A percentile compares a stretch with the other conserved stretches of the same genome.
phyloP scores from a whole-genome alignment of 2,888 invertebrate species.

The Aproaerema taeniolella region DNA sequence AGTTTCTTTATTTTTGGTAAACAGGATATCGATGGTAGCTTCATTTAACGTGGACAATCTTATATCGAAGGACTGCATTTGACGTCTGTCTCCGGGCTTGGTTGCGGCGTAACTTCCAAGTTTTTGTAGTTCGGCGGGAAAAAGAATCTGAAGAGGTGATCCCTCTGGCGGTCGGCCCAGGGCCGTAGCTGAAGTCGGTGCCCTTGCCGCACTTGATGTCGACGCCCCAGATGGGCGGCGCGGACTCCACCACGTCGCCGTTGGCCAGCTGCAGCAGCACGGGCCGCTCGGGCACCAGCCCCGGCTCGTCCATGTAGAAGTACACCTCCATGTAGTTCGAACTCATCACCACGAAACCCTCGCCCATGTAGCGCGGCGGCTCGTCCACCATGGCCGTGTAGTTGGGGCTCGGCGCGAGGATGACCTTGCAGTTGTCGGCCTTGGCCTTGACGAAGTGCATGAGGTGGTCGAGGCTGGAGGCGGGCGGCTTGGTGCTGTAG shows the following conservation, averaged over 20 bases:
- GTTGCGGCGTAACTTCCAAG: conserved; percentile 86
- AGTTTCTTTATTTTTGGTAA: conserved; percentile 95
- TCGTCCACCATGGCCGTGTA: conserved; percentile 96
- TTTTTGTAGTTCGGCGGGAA: conserved; percentile 93
- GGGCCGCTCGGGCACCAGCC: conserved; percentile 93
- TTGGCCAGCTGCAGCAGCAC: conserved; percentile 93
- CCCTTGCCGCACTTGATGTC: conserved; percentile 97
- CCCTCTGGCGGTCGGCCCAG: conserved; percentile 98
- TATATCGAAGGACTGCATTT: conserved; percentile 95
- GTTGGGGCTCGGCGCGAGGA: conserved; percentile 97
- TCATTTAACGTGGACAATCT: conserved; percentile 93
- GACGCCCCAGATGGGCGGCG: conserved; percentile 96
- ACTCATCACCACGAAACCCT: conserved; percentile 97
- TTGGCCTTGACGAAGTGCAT: conserved; percentile 97
- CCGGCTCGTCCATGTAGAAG: conserved; percentile 98
- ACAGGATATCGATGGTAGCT: conserved; percentile 96
- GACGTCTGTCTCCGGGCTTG: conserved; percentile 92
- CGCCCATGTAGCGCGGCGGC: conserved; percentile 97
- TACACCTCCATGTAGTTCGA: conserved; percentile 96
- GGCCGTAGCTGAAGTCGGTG: conserved; percentile 97
- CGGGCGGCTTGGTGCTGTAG: conserved; percentile 96
- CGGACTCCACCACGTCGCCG: conserved; percentile 94
- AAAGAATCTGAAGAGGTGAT: conserved; percentile 96
- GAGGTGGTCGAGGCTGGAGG: conserved; percentile 93
- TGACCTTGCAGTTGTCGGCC: conserved; percentile 96